These are phyloP conservation scores for Centrocercus urophasianus DNA, from an alignment of 2,113 vertebrate genomes.

Conservation along the genomic window DNA sequence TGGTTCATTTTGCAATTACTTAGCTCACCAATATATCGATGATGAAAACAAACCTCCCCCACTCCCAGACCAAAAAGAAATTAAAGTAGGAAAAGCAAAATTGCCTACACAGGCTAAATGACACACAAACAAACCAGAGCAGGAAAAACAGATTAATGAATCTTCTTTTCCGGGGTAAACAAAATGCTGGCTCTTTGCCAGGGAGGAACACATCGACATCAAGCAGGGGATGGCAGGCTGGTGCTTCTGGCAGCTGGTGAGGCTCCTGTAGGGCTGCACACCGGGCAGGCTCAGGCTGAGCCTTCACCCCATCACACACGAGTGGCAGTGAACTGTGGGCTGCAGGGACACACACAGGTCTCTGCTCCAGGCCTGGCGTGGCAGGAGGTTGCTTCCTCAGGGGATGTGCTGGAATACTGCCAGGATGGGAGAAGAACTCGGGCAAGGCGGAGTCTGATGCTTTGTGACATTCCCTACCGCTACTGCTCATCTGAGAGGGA, in stretches of 20 bases:
- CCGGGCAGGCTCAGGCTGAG: background rate
- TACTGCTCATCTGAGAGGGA: fast-evolving
- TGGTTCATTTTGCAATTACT: constrained; percentile 27
- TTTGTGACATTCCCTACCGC: background rate
- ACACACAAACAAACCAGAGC: constrained; percentile 16
- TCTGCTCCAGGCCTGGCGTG: background rate
- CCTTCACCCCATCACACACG: background rate
- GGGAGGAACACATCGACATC: background rate
- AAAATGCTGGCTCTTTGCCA: constrained; percentile 36
- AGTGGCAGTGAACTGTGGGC: background rate
- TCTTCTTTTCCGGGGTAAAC: constrained; percentile 36
- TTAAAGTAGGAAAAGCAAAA: constrained; percentile 11
- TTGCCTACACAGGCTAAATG: background rate
- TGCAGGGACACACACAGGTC: background rate
- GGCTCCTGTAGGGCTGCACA: background rate
- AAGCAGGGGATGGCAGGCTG: background rate
- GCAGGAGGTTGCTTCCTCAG: background rate
- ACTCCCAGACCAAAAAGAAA: background rate
- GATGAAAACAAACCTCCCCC: constrained; percentile 16
- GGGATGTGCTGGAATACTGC: background rate
- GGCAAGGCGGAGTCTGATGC: background rate
- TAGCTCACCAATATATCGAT: background rate
- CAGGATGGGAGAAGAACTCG: background rate
- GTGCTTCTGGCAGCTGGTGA: background rate
- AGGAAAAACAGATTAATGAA: constrained; percentile 59